Base-by-base conservation (phyloP, 2,888 invertebrate genomes). In the Sycophila texana region DNA sequence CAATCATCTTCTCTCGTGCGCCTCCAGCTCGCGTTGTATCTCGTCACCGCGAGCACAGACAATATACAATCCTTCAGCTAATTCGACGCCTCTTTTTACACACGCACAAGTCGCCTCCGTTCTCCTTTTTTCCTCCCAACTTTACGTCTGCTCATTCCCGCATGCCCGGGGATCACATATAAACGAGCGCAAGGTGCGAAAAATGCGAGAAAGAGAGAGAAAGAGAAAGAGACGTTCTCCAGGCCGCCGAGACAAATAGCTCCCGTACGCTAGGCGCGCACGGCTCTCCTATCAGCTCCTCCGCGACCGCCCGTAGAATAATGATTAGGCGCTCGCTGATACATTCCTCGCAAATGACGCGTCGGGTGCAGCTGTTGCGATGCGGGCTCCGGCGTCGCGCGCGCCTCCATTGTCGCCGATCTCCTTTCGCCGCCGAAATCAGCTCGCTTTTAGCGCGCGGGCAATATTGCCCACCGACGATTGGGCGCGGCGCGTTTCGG, bases 341-440 rank as follows among this genome's bases (percentile, higher is more conserved):
- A 86, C 86, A 87, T 88, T 88, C 87, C 85, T 85, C 84, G 85
- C 86, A 86, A 88, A 87, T 88, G 88, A 88, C 88, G 87, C 84
- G 87, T 85, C 85, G 84, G 85, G 84, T 86, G 88, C 89, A 89
- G 88, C 89, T 89, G 88, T 88, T 61, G 87, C 86, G 86, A 88
- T 88, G 88, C 75, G 71, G 75, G 74, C 71, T 57, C n/a, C n/a
- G n/a, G n/a, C n/a, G n/a, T n/a, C n/a, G n/a, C n/a, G n/a, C 20
- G n/a, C 20, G 13, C 20, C 71, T 51, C 49, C 47, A 70, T 39
- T 39, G 39, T 39, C 39, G 39, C 39, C 7, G 7, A 7, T 39
- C 4, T 39, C 39, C 39, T 39, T 39, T 39, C 39, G 39, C 39
- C 39, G 39, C 39, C 39, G 39, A 39, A 39, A 39, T 39, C 39